A percentile compares a stretch with the other conserved stretches of the same genome.
Evolutionary conservation across 2,113 vertebrate genomes (phyloP).

Genomic region (Eulemur rufifrons): DNA sequence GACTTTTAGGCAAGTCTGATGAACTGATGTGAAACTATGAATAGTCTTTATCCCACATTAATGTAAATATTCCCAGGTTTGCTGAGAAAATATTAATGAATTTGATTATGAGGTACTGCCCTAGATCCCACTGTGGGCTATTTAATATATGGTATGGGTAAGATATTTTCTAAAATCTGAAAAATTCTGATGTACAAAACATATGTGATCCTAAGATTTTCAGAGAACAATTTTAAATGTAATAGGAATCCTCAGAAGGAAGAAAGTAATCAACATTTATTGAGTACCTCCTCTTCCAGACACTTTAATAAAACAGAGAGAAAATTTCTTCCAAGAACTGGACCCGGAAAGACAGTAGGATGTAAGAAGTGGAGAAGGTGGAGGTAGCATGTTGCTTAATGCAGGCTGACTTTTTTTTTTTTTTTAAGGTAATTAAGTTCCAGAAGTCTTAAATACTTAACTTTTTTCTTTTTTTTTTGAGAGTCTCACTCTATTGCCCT

Average conservation of each 20-base stretch:
- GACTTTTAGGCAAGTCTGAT: background rate
- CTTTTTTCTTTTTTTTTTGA: too few species aligned
- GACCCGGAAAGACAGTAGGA: background rate
- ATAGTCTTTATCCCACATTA: background rate
- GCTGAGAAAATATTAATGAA: conserved; percentile 3
- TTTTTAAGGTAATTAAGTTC: conserved; percentile 1
- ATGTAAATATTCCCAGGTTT: background rate
- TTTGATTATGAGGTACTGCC: background rate
- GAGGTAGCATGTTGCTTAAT: background rate
- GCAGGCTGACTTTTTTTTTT: background rate
- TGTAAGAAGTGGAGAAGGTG: background rate
- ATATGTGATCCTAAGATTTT: background rate
- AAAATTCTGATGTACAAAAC: conserved; percentile 8
- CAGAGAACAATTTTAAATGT: conserved; percentile 8
- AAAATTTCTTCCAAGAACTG: conserved; percentile 15
- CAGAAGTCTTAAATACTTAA: background rate
- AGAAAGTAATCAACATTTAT: conserved; percentile 18
- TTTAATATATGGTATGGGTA: background rate
- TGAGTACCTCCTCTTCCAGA: background rate
- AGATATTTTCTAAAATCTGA: conserved; percentile 35
- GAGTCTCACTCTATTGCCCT: too few species aligned
- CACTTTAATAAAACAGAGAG: background rate
- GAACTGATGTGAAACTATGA: background rate
- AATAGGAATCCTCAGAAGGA: background rate
- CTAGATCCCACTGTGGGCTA: background rate